Conservation (phyloP, 2,888 invertebrate species). For the Nephrotoma appendiculata region DNA sequence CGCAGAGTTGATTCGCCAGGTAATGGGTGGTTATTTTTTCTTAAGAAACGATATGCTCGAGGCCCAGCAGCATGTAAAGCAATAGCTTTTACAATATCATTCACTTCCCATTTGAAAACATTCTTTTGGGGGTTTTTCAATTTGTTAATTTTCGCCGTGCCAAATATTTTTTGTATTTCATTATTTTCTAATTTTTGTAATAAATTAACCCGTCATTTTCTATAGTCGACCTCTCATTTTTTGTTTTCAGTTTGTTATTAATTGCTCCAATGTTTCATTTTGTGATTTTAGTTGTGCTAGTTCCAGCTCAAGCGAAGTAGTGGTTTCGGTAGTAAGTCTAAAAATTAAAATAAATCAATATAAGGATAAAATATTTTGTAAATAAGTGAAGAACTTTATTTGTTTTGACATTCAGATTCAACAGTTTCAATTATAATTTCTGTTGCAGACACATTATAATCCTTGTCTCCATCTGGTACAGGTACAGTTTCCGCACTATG, state of each 20-base stretch:
- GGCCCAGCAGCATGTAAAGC: slow-evolving; percentile 7
- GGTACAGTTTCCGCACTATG: too few relatives aligned
- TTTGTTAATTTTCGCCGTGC: too few relatives aligned
- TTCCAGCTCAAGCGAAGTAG: neutral
- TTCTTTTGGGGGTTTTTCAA: neutral
- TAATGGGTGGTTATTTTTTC: slow-evolving; percentile 5
- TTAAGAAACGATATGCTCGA: slow-evolving; percentile 3
- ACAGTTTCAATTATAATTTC: too few relatives aligned
- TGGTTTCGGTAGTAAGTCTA: neutral
- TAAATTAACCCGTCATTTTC: neutral
- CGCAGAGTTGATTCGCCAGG: slow-evolving; percentile 5
- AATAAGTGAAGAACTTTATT: too few relatives aligned
- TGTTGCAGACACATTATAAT: too few relatives aligned
- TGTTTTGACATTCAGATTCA: too few relatives aligned
- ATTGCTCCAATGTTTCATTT: neutral
- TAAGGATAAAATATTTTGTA: too few relatives aligned
- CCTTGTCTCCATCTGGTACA: too few relatives aligned
- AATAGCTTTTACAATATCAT: neutral
- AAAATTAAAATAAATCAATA: too few relatives aligned
- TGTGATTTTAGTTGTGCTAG: neutral
- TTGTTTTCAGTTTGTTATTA: neutral
- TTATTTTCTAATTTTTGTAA: neutral
- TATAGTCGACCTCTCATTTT: neutral
- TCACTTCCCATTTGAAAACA: neutral
- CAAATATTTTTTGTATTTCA: too few relatives aligned